phyloP scores from a whole-genome alignment of 2,797 vertebrate species.

The Gobionotothen gibberifrons region DNA sequence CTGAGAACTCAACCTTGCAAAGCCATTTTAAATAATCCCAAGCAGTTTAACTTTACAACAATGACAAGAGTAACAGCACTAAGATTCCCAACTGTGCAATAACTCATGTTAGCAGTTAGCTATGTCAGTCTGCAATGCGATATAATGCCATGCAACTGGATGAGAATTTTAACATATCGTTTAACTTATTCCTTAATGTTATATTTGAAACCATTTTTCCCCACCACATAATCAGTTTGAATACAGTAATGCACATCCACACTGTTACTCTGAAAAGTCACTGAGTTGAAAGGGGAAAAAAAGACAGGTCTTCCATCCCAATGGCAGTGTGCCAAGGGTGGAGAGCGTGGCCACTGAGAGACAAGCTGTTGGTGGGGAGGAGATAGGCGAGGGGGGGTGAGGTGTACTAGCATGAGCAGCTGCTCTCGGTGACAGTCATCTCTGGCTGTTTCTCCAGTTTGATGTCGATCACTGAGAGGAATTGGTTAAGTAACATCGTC shows the following conservation, averaged over 20 bases:
- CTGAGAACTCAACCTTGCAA: constrained; percentile 64
- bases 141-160: constrained; percentile 94
- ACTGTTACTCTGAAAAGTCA: constrained; percentile 87
- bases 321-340: constrained; percentile 81
- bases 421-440: constrained; percentile 92
- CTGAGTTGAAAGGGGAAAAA: constrained; percentile 81
- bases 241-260: constrained; percentile 89
- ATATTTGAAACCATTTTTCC: constrained; percentile 59
- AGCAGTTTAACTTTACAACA: constrained; percentile 81
- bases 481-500: constrained; percentile 80
- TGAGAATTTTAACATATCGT: constrained; percentile 77
- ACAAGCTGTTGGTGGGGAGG: constrained; percentile 83
- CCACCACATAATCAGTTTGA: constrained; percentile 77
- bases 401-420: constrained; percentile 92
- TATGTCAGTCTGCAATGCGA: constrained; percentile 88
- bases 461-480: constrained; percentile 90
- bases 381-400: constrained; percentile 66
- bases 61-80: constrained; percentile 86
- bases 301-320: constrained; percentile 80
- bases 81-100: constrained; percentile 87
- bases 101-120: constrained; percentile 86
- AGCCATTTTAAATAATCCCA: constrained; percentile 73
- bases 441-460: constrained; percentile 92
- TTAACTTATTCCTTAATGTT: constrained; percentile 77
- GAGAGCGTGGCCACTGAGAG: constrained; percentile 84